Percentiles rank a stretch among this genome's conserved stretches.
Conservation (phyloP, 2,113 vertebrate species). For the Rostratula benghalensis region DNA sequence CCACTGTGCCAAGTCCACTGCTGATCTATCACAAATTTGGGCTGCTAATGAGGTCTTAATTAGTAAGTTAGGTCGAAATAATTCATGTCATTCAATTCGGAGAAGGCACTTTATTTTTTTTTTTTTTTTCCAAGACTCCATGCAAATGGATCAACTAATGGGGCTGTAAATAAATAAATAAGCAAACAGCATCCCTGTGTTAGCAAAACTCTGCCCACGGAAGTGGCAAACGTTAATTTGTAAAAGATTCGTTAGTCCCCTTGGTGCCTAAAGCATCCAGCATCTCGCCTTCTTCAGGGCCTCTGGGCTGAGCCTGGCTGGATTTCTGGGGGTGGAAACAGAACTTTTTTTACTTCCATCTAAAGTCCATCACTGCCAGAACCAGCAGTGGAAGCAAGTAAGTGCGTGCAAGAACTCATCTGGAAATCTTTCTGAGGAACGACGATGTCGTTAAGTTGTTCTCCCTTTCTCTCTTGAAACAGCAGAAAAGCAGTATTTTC, state of each 20-base stretch:
- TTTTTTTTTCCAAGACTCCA: background rate
- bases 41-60: slow-evolving; percentile 83
- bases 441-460: background rate
- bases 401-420: rapidly evolving
- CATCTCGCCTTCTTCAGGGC: background rate
- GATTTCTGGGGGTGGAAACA: background rate
- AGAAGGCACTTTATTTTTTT: slow-evolving; percentile 30
- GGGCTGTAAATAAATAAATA: background rate
- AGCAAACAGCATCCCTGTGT: background rate
- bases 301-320: background rate
- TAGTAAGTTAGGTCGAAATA: slow-evolving; percentile 77
- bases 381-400: rapidly evolving
- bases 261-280: rapidly evolving
- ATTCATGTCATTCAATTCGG: slow-evolving; percentile 71
- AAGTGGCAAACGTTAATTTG: background rate
- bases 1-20: slow-evolving; percentile 77
- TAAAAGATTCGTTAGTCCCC: background rate
- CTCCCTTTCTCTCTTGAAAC: background rate
- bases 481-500: background rate
- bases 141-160: background rate
- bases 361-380: background rate
- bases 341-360: background rate
- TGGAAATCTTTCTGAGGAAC: background rate
- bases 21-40: slow-evolving; percentile 82
- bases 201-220: background rate